phyloP scores from a whole-genome alignment of 2,797 vertebrate genomes.

The Pipistrellus pygmaeus region DNA sequence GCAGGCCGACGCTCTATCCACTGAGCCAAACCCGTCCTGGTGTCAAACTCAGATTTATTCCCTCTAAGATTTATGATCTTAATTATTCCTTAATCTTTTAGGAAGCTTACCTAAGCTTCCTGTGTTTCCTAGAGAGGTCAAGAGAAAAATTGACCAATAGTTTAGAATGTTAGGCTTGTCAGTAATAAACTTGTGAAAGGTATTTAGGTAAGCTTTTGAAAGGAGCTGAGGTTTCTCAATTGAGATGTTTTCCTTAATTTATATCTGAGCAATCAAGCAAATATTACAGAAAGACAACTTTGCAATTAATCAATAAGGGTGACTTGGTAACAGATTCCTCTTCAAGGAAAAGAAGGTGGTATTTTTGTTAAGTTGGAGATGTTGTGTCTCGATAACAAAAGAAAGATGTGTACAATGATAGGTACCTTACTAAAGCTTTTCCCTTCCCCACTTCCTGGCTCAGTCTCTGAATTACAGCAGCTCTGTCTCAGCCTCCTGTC shows the following conservation, averaged over 20 bases:
- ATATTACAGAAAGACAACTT: neutral
- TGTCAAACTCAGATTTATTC: neutral
- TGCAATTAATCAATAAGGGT: neutral
- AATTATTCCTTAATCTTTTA: neutral
- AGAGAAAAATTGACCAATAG: neutral
- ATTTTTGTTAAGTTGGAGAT: constrained; percentile 23
- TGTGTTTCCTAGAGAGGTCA: neutral
- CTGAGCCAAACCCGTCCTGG: no score
- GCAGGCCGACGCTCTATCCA: no score
- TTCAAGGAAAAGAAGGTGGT: neutral
- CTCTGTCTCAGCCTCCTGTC: neutral
- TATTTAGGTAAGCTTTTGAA: constrained; percentile 20
- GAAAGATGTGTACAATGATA: neutral
- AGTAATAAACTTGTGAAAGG: constrained; percentile 8
- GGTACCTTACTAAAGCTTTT: neutral
- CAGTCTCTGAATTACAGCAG: neutral
- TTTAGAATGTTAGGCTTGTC: constrained; percentile 40
- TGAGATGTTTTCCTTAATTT: neutral
- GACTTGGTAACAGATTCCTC: neutral
- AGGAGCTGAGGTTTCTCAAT: neutral
- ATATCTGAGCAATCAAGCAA: neutral
- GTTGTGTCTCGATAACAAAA: neutral
- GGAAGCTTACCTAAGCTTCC: neutral
- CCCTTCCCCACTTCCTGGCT: neutral
- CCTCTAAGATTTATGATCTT: neutral